Evolutionary conservation across 2,888 invertebrate genomes (phyloP).

Genomic region (Coelinius sp.): DNA sequence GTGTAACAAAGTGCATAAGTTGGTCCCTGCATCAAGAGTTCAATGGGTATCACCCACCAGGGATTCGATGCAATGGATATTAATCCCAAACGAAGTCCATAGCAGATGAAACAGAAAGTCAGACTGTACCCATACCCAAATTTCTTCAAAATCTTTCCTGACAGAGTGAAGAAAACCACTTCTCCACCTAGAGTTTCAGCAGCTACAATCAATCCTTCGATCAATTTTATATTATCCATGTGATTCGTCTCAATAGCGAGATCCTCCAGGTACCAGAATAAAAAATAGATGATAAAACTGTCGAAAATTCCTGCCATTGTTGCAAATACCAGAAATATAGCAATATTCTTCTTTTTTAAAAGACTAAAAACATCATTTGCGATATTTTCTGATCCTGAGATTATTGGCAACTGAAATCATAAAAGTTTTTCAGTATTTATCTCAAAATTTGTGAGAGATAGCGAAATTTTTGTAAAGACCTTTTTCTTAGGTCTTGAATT

Average conservation of each 20-base stretch:
- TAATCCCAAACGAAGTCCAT: conserved; percentile 80
- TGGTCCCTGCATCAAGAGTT: conserved; percentile 86
- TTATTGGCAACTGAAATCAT: conserved; percentile 79
- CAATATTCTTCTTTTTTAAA: conserved; percentile 76
- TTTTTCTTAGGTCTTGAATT: no score
- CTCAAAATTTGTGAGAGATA: no score
- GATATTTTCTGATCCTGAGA: conserved; percentile 79
- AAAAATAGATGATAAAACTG: conserved; percentile 85
- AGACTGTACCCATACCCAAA: conserved; percentile 85
- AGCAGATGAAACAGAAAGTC: conserved; percentile 83
- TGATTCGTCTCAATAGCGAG: conserved; percentile 77
- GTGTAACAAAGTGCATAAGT: conserved; percentile 90
- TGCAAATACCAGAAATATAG: conserved; percentile 81
- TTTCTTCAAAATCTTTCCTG: conserved; percentile 83
- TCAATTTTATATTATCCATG: conserved; percentile 79
- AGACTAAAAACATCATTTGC: conserved; percentile 78
- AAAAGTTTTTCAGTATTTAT: no score
- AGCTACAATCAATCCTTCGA: conserved; percentile 85
- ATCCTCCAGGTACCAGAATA: conserved; percentile 89
- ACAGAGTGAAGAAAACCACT: conserved; percentile 82
- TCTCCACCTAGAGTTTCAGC: conserved; percentile 86
- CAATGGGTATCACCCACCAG: conserved; percentile 87
- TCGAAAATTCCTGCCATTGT: conserved; percentile 84
- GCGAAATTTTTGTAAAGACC: no score
- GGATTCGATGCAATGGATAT: conserved; percentile 85